A percentile compares a stretch with the other conserved stretches of the same genome.
Evolutionary conservation across 64 coral and sea anemone species (phyloP).

Genomic region (Montipora foliosa): DNA sequence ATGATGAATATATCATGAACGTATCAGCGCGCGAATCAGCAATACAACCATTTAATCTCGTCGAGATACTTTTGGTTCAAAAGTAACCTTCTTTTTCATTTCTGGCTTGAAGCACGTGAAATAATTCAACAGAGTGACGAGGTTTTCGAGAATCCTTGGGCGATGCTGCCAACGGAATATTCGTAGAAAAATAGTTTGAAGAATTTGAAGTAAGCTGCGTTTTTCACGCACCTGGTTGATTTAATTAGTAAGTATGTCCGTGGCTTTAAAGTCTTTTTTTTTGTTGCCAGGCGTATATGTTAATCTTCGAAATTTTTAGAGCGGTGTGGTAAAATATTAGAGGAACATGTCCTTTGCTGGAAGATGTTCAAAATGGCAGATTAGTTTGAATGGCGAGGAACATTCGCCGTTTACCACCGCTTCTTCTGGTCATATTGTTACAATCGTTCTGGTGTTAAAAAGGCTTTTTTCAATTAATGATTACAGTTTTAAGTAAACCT

Average conservation of each 20-base stretch:
- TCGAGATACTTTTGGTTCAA: not conserved
- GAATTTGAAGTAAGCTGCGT: constrained; percentile 49
- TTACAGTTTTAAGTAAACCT: not conserved
- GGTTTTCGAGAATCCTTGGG: not conserved
- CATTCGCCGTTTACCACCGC: not conserved
- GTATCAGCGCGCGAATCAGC: not conserved
- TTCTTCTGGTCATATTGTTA: not conserved
- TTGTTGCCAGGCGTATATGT: not conserved
- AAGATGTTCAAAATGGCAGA: not conserved
- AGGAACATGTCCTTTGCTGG: not conserved
- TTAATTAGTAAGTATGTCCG: not conserved
- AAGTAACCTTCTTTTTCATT: not conserved
- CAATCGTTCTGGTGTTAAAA: not conserved
- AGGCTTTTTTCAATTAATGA: not conserved
- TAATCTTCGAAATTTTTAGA: not conserved
- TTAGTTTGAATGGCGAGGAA: too few relatives aligned
- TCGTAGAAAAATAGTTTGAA: not conserved
- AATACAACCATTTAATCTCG: not conserved
- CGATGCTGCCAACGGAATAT: not conserved
- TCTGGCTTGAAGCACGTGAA: not conserved
- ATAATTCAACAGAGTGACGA: not conserved
- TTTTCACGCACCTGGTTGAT: not conserved
- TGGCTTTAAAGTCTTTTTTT: not conserved
- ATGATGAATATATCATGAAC: constrained; percentile 55
- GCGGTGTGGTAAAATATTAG: not conserved